A percentile compares a stretch with the other conserved stretches of the same genome.
Conservation (phyloP, 2,113 vertebrate species). For the Tragelaphus imberbis region DNA sequence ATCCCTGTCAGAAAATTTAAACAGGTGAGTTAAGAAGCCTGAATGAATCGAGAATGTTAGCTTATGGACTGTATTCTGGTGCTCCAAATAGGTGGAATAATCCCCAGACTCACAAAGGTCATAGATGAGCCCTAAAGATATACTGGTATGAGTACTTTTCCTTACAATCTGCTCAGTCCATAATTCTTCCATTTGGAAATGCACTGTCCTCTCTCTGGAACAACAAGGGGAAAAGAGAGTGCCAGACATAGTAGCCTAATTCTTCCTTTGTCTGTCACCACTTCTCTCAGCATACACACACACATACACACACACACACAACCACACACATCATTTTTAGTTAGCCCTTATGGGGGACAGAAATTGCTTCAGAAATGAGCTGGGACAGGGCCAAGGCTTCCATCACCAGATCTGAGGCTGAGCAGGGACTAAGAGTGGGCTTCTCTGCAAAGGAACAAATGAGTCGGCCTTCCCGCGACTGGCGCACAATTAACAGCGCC, state of each 20-base stretch:
- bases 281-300: not conserved
- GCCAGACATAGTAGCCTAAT: not conserved
- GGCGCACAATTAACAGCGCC: too few species aligned
- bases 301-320: not conserved
- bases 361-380: not conserved
- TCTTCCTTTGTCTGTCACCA: not conserved
- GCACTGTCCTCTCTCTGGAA: not conserved
- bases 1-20: slow-evolving; percentile 36
- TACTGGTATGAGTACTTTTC: not conserved
- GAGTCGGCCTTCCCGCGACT: too few species aligned
- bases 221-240: not conserved
- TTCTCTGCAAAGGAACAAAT: not conserved
- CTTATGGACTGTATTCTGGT: not conserved
- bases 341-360: not conserved
- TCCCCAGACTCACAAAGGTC: not conserved
- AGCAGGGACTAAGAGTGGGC: not conserved
- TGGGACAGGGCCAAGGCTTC: not conserved
- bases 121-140: not conserved
- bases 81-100: not conserved
- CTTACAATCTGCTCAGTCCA: not conserved
- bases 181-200: not conserved
- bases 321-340: not conserved
- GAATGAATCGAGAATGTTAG: slow-evolving; percentile 26
- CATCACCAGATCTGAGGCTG: not conserved
- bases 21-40: slow-evolving; percentile 8